A percentile compares a stretch with the other conserved stretches of the same genome.
Conservation (phyloP, 1,140 invertebrate genomes). For the Drosophila arawakana region DNA sequence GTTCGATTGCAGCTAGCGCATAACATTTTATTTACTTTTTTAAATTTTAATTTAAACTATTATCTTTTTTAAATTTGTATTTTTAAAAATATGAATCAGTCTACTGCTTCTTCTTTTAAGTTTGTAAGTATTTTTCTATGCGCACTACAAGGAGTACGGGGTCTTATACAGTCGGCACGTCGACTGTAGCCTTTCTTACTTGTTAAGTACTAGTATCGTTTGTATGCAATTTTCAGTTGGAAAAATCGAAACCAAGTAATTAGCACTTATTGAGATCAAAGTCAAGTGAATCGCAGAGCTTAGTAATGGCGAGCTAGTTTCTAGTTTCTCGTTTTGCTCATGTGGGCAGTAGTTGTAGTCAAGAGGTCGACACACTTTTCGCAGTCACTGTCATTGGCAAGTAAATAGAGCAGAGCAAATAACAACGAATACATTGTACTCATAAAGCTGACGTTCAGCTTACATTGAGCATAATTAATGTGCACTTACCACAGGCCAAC, state of each 20-base stretch:
- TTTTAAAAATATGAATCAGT: no score
- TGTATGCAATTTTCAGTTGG: constrained; percentile 17
- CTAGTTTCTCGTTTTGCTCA: constrained; percentile 4
- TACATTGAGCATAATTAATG: constrained; percentile 61
- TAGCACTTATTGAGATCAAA: constrained; percentile 75
- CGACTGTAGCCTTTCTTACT: no score
- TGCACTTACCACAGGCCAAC: constrained; percentile 25
- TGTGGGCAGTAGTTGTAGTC: constrained; percentile 51
- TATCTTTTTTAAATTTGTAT: no score
- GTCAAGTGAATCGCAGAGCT: constrained; percentile 53
- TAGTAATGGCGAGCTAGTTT: constrained; percentile 61
- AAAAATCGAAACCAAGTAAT: constrained; percentile 67
- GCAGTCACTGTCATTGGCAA: constrained; percentile 74
- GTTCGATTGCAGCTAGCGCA: no score
- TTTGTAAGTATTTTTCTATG: no score
- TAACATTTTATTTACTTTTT: no score
- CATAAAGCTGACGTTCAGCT: constrained; percentile 37
- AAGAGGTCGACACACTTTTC: constrained; percentile 72
- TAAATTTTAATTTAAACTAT: no score
- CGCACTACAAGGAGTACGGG: no score
- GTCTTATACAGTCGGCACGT: no score
- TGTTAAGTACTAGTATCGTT: neutral
- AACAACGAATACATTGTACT: constrained; percentile 33
- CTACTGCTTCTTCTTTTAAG: no score
- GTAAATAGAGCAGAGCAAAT: constrained; percentile 68